Base-by-base conservation (phyloP, 2,113 vertebrate genomes). In the Psephotus haematonotus region DNA sequence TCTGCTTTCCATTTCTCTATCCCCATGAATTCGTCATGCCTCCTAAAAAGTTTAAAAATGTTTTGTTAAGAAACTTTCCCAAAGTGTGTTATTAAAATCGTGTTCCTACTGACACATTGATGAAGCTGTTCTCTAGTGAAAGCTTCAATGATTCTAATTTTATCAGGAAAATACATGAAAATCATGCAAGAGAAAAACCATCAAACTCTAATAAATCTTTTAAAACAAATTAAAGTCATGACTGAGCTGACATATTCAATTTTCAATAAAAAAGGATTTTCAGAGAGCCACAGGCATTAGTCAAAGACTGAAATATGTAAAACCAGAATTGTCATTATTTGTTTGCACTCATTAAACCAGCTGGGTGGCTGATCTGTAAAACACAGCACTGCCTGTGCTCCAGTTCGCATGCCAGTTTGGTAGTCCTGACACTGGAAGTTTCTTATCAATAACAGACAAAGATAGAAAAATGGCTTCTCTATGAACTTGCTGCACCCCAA, bases 131-230 rank as follows among this genome's bases (percentile, higher is more conserved):
- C 80, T 92, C 79, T 37, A 80, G 65, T 92, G 82, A 89, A 95
- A 87, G 91, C 92, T 91, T 83, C 91, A 52, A 83, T 92, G 93
- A 70, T 94, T 97, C 97, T 97, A 95, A 96, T 97, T 97, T 96
- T 67, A 63, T 71, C 87, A 75, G 87, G 91, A 92, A 93, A 97
- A 95, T 74, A 86, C 82, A 88, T 16, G 74, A 86, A 95, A 97
- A 86, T 84, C 82, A 82, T 92, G 90, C 60, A 37, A 74, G 49
- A 92, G 80, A 47, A 87, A 93, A 90, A 17, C 52, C 70, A 95
- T 93, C 93, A 96, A 96, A 93, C 84, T 63, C 87, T 94, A 96
- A 96, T 95, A 97, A 97, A 95, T 97, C 95, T 88, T 97, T 96
- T 89, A 95, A 93, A 97, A 65, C 85, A 96, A 97, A 97, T 97